Conservation (phyloP, 2,888 invertebrate species). For the Pseudococcus viburni region DNA sequence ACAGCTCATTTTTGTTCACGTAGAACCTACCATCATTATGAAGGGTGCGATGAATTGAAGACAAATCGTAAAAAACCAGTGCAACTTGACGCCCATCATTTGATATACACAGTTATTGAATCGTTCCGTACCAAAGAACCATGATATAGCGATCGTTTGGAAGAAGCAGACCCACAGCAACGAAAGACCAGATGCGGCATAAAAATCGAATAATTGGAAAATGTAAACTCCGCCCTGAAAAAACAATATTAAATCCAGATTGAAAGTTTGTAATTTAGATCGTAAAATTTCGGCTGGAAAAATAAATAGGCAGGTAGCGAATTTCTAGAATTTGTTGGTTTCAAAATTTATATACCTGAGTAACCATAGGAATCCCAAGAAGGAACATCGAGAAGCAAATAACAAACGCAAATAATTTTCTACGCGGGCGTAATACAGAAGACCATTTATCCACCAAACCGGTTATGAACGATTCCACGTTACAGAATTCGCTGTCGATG, state of each 20-base stretch:
- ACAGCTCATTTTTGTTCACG: too few relatives aligned
- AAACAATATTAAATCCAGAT: neutral
- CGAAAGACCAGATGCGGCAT: constrained; percentile 76
- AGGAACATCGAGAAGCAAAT: constrained; percentile 76
- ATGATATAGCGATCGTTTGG: constrained; percentile 76
- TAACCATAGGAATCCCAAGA: constrained; percentile 78
- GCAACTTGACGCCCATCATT: constrained; percentile 77
- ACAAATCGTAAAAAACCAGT: constrained; percentile 75
- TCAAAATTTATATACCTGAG: constrained; percentile 72
- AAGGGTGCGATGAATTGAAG: constrained; percentile 77
- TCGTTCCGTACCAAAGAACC: constrained; percentile 76
- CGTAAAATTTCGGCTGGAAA: too few relatives aligned
- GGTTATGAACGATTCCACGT: constrained; percentile 77
- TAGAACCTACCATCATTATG: constrained; percentile 75
- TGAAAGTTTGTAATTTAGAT: too few relatives aligned
- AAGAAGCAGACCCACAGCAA: constrained; percentile 77
- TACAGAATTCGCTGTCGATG: constrained; percentile 82
- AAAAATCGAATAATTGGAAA: constrained; percentile 74
- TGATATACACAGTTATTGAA: constrained; percentile 77
- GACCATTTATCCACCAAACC: constrained; percentile 77
- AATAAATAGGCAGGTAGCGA: too few relatives aligned
- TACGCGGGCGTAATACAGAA: constrained; percentile 74
- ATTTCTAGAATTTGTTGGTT: neutral
- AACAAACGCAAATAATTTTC: constrained; percentile 78
- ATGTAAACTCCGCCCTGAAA: constrained; percentile 73